Evolutionary conservation across 53 echinoderm and acorn worm genomes (phyloP).

Genomic region (Echinarachnius parma): DNA sequence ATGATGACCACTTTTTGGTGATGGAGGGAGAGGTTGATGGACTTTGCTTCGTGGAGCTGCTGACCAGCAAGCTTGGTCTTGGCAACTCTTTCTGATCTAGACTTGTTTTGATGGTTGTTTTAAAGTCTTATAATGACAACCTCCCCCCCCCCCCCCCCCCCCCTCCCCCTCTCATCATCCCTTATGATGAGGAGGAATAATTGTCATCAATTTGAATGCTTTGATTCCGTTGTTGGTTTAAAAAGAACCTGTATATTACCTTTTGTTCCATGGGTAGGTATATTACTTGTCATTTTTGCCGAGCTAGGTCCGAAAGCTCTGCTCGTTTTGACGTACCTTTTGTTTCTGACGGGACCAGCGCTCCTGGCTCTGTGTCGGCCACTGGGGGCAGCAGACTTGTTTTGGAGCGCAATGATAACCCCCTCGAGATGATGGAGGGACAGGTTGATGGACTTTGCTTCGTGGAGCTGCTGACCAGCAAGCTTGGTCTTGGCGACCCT

Average conservation of each 20-base stretch:
- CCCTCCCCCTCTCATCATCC: too few relatives aligned
- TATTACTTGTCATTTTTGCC: too few relatives aligned
- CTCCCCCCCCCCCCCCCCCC: too few relatives aligned
- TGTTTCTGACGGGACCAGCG: constrained; percentile 48
- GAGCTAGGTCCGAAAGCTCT: too few relatives aligned
- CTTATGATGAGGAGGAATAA: too few relatives aligned
- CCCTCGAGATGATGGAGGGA: constrained; percentile 62
- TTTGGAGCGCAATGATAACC: constrained; percentile 58
- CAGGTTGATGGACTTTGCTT: constrained; percentile 60
- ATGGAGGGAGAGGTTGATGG: constrained; percentile 58
- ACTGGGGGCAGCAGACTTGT: background rate
- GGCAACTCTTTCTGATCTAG: constrained; percentile 55
- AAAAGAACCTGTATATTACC: too few relatives aligned
- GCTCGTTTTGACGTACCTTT: constrained; percentile 39
- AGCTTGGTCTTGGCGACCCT: constrained; percentile 55
- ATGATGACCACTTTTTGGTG: constrained; percentile 61
- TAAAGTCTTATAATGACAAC: too few relatives aligned
- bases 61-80: constrained; percentile 52
- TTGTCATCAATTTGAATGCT: too few relatives aligned
- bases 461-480: constrained; percentile 48
- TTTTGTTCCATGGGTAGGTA: too few relatives aligned
- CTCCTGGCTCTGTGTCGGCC: constrained; percentile 40
- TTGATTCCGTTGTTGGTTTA: too few relatives aligned
- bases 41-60: constrained; percentile 58
- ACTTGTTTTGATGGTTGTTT: too few relatives aligned